These are phyloP conservation scores for Xiphophorus maculatus DNA, from an alignment of 2,113 vertebrate genomes.

Conservation along the genomic window DNA sequence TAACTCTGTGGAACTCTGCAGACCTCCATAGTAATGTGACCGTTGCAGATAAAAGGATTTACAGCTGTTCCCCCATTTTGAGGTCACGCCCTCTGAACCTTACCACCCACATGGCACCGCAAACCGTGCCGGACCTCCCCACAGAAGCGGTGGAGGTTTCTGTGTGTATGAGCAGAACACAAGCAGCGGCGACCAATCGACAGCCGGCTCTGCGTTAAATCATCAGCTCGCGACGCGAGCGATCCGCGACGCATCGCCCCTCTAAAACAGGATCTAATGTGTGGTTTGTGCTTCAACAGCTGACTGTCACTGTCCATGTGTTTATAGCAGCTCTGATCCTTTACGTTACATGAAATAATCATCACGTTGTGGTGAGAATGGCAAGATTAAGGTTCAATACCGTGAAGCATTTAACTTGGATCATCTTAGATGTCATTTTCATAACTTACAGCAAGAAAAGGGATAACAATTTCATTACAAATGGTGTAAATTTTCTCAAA, in stretches of 20 bases:
- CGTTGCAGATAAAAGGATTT: constrained; percentile 20
- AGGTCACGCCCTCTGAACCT: constrained; percentile 31
- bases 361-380: background rate
- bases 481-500: too few species aligned
- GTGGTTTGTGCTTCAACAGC: constrained; percentile 37
- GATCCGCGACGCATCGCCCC: background rate
- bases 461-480: background rate
- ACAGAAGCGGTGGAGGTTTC: constrained; percentile 9
- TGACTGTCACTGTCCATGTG: constrained; percentile 29
- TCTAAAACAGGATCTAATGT: constrained; percentile 46
- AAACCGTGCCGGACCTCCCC: constrained; percentile 12
- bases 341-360: background rate
- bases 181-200: constrained; percentile 18
- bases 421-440: background rate
- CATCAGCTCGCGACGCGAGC: constrained; percentile 32
- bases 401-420: background rate
- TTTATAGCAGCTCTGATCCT: constrained; percentile 19
- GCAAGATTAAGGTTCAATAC: background rate
- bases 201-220: constrained; percentile 51
- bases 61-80: constrained; percentile 25
- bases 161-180: background rate
- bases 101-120: constrained; percentile 57
- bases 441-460: too few species aligned
- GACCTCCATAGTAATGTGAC: background rate
- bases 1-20: background rate